Conservation (phyloP, 2,888 invertebrate species). For the Mermis nigrescens region DNA sequence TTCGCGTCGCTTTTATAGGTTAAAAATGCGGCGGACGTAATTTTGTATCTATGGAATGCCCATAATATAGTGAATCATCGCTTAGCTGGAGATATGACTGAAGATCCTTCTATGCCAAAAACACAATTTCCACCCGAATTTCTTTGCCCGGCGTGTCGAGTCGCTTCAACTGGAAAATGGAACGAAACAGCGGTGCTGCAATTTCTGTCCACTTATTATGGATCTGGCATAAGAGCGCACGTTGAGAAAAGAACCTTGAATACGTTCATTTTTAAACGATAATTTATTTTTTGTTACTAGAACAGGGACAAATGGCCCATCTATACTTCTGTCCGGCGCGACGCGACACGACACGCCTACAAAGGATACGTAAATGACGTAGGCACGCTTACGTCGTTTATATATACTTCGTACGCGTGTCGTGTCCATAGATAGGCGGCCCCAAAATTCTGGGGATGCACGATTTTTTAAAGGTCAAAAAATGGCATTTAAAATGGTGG, state of each 20-base stretch:
- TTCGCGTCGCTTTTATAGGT: conserved; percentile 36
- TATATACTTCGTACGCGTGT: too few relatives aligned
- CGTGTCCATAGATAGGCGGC: too few relatives aligned
- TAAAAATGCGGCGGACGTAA: conserved; percentile 47
- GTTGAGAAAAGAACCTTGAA: neutral
- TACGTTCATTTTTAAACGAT: too few relatives aligned
- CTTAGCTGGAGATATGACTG: conserved; percentile 58
- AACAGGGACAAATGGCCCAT: too few relatives aligned
- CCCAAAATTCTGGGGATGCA: too few relatives aligned
- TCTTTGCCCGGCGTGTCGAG: conserved; percentile 43
- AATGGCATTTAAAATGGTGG: too few relatives aligned
- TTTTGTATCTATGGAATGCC: conserved; percentile 74
- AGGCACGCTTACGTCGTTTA: too few relatives aligned
- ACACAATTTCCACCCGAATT: conserved; percentile 54
- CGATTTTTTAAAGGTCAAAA: too few relatives aligned
- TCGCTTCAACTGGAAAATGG: neutral
- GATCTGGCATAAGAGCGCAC: neutral
- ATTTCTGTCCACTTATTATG: neutral
- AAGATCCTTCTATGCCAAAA: conserved; percentile 70
- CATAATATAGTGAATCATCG: conserved; percentile 69
- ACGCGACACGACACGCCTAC: too few relatives aligned
- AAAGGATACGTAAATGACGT: too few relatives aligned
- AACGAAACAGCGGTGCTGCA: neutral
- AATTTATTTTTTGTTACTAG: too few relatives aligned
- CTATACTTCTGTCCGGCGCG: too few relatives aligned